phyloP scores from a whole-genome alignment of 2,113 vertebrate genomes.

The Oncorhynchus mykiss region DNA sequence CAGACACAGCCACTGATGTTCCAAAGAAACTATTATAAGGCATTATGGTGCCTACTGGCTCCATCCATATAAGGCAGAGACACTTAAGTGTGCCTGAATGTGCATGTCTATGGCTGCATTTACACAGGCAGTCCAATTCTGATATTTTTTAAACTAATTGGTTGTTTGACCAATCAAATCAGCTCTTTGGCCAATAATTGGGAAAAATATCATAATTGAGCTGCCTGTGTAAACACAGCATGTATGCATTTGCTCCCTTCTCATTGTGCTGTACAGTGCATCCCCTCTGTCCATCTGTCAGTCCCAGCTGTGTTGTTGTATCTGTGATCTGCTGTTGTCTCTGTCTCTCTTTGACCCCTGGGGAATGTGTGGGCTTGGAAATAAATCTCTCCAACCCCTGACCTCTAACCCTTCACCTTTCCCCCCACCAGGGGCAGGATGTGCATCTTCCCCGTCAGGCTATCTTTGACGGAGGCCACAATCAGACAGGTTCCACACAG shows the following conservation, averaged over 20 bases:
- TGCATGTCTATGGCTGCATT: background rate
- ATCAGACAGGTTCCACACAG: constrained; percentile 95
- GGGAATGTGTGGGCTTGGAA: constrained; percentile 20
- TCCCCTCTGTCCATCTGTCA: constrained; percentile 3
- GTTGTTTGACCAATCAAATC: no score
- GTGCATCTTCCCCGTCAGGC: constrained; percentile 94
- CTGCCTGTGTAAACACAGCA: background rate
- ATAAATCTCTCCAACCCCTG: constrained; percentile 1
- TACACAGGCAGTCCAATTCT: background rate
- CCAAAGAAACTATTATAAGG: no score
- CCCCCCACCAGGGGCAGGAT: constrained; percentile 93
- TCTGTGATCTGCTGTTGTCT: constrained; percentile 13
- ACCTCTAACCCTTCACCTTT: constrained; percentile 79
- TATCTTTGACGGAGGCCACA: constrained; percentile 94
- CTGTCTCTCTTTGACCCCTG: background rate
- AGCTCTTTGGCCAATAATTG: no score
- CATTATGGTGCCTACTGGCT: background rate
- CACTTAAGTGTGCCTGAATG: background rate
- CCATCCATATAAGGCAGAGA: background rate
- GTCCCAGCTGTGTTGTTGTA: constrained; percentile 56
- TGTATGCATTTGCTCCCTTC: background rate
- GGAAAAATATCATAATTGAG: no score
- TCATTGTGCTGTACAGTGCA: background rate
- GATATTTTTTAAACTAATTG: no score
- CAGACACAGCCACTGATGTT: background rate